phyloP scores from a whole-genome alignment of 23 tunicate genomes.

The Botrylloides violaceus region DNA sequence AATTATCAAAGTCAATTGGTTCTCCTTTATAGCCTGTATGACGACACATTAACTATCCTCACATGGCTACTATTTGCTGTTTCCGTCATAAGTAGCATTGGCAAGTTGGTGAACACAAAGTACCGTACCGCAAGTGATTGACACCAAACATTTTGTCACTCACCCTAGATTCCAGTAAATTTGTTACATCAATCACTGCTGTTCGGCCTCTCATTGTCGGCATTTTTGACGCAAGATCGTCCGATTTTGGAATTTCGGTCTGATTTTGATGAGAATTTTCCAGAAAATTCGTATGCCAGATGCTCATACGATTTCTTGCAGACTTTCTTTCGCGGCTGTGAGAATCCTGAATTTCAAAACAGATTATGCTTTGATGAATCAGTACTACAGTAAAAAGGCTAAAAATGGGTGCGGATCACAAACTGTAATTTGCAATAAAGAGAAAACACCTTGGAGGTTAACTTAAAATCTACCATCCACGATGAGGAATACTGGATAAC shows the following conservation, averaged over 20 bases:
- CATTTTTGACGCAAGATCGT: background rate
- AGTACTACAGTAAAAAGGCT: background rate
- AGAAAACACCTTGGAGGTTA: too few relatives aligned
- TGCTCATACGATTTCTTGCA: background rate
- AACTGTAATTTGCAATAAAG: background rate
- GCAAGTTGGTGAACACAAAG: too few relatives aligned
- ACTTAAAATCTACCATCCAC: too few relatives aligned
- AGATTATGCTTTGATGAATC: too few relatives aligned
- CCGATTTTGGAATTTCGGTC: background rate
- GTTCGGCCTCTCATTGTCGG: background rate
- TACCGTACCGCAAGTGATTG: too few relatives aligned
- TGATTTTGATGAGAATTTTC: background rate
- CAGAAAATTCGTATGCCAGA: slow-evolving; percentile 6
- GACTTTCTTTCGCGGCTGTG: background rate
- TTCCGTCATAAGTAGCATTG: too few relatives aligned
- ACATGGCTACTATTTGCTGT: too few relatives aligned
- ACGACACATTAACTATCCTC: too few relatives aligned
- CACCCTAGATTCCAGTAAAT: background rate
- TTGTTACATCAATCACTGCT: slow-evolving; percentile 1
- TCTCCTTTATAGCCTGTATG: too few relatives aligned
- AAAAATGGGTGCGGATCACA: background rate
- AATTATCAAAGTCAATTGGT: too few relatives aligned
- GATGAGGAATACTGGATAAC: too few relatives aligned
- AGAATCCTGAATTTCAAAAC: background rate
- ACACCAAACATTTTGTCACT: background rate